Base-by-base conservation (phyloP, 37 sponge, comb jelly and placozoan genomes). In the Lycopodina hypogea region DNA sequence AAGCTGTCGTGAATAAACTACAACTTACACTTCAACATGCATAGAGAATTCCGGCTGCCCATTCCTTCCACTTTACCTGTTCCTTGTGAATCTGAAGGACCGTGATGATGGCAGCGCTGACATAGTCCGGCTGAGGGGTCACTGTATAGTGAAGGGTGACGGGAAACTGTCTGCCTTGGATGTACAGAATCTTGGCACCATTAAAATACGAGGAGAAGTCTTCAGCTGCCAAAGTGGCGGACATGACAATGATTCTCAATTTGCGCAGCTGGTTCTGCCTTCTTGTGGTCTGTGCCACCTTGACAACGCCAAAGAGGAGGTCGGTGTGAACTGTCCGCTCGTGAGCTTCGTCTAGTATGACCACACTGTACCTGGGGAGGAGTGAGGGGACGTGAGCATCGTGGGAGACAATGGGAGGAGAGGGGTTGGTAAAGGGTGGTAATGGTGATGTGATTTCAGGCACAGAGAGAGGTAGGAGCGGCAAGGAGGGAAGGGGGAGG, bases 261-360 rank as follows among this genome's bases (percentile, higher is more conserved):
- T 68, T 56, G 48, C 64, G 67, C 29, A 38, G 71, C 50, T 76
- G 58, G 18, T 50, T 40, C 57, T 78, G 68, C 23, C 14, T 23
- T 36, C 97, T 74, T 34, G 64, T 32, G 19, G 58, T 24, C 71
- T 97, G 95, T 21, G 93, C 93, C n/a, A 52, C 41, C 74, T 97
- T 97, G 17, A 94, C 77, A 8, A 97, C 77, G 17, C 97, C 97
- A 91, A 97, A 94, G 55, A 97, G 82, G 0, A 97, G 75, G 68
- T 97, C 97, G 23, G 97, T 97, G 81, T 97, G 90, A 15, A 97
- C 82, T 24, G 95, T 97, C 1, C 97, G 72, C 75, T 94, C 97
- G 62, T 97, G 97, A 42, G 97, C 97, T 65, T 97, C 97, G 56
- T 97, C 97, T 36, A 97, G 71, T 23, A 97, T 81, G 4, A 96